These are phyloP conservation scores for Brachyptera putata DNA, from an alignment of 2,888 invertebrate species.

Conservation along the genomic window DNA sequence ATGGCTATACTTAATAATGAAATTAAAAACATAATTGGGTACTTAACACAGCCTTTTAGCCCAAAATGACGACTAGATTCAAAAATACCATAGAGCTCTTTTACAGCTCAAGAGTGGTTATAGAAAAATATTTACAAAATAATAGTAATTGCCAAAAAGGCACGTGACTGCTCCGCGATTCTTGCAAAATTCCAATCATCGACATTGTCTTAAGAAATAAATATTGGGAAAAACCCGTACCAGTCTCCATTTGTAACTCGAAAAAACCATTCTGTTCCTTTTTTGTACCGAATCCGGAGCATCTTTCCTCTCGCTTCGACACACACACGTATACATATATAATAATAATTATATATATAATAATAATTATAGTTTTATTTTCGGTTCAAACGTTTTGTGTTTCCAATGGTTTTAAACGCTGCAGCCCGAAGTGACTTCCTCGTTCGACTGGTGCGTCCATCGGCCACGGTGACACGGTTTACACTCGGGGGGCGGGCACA, in stretches of 20 bases:
- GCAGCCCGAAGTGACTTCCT: constrained; percentile 53
- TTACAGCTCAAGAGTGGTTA: constrained; percentile 9
- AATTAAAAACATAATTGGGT: constrained; percentile 25
- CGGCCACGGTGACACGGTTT: constrained; percentile 48
- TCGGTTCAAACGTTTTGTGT: no score
- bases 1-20: no score
- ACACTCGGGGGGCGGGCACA: constrained; percentile 34
- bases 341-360: no score
- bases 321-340: background rate
- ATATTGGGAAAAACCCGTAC: constrained; percentile 24
- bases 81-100: constrained; percentile 9
- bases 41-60: constrained; percentile 35
- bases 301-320: no score
- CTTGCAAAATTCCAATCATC: background rate
- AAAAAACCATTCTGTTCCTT: no score
- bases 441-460: constrained; percentile 51
- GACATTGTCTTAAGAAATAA: constrained; percentile 8
- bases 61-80: constrained; percentile 44
- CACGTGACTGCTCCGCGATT: background rate
- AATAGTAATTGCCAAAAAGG: constrained; percentile 21
- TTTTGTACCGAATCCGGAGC: no score
- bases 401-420: constrained; percentile 46
- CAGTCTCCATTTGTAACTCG: constrained; percentile 2
- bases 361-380: no score
- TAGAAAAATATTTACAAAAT: constrained; percentile 23